These are phyloP conservation scores for Drosophila borborema DNA, from an alignment of 2,888 invertebrate genomes.

Conservation along the genomic window DNA sequence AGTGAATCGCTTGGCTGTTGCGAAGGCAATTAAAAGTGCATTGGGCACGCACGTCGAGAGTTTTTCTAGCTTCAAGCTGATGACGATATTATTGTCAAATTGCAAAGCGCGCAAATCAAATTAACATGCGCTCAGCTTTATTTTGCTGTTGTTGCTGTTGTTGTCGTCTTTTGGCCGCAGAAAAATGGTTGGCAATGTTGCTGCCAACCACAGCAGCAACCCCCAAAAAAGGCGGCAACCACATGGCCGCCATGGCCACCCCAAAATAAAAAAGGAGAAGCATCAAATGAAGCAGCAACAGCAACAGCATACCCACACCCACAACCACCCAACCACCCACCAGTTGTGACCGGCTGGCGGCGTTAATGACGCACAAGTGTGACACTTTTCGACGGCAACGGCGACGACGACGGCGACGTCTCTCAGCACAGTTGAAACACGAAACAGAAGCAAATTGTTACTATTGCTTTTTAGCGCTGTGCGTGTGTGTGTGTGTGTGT, in stretches of 20 bases:
- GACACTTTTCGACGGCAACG: conserved; percentile 69
- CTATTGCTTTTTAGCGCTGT: conserved; percentile 63
- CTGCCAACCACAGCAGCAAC: conserved; percentile 77
- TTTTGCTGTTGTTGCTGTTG: conserved; percentile 18
- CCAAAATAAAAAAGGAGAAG: conserved; percentile 43
- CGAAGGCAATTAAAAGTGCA: conserved; percentile 64
- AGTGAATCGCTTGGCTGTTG: conserved; percentile 21
- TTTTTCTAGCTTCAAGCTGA: conserved; percentile 50
- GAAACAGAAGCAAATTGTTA: conserved; percentile 72
- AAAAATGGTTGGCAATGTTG: conserved; percentile 80
- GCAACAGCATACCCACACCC: conserved; percentile 24
- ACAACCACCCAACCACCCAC: conserved; percentile 54
- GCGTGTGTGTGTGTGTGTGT: conserved; percentile 22
- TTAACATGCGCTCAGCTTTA: conserved; percentile 66
- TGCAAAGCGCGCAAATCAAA: conserved; percentile 81
- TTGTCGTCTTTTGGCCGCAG: conserved; percentile 68
- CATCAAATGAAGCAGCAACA: conserved; percentile 45
- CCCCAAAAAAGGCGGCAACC: conserved; percentile 60
- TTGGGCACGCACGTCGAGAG: conserved; percentile 52
- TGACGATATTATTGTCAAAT: conserved; percentile 80
- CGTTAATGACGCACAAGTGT: conserved; percentile 84
- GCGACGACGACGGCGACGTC: no score
- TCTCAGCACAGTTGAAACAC: conserved; percentile 44
- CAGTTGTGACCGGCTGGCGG: conserved; percentile 78
- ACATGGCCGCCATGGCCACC: conserved; percentile 56